Evolutionary conservation across 1,140 invertebrate genomes (phyloP).

Genomic region (Palaemon carinicauda): DNA sequence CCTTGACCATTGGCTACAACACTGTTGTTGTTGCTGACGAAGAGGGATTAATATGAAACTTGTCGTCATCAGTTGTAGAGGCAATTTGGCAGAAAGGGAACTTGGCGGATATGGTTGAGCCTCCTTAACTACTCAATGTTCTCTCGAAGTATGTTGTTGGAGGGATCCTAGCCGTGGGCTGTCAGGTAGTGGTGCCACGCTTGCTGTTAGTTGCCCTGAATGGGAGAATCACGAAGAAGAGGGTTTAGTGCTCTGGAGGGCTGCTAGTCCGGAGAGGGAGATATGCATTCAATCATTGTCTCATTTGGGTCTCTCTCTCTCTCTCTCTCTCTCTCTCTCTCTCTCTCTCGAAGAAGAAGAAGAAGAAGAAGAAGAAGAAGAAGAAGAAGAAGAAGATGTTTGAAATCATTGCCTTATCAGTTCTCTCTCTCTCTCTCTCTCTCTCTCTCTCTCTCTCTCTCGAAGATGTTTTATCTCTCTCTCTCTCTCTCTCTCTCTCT

Average conservation of each 20-base stretch:
- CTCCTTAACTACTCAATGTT: slow-evolving; percentile 62
- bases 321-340: too few relatives aligned
- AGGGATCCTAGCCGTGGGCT: slow-evolving; percentile 61
- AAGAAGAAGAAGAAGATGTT: too few relatives aligned
- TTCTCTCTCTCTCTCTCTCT: too few relatives aligned
- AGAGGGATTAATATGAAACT: background rate
- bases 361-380: too few relatives aligned
- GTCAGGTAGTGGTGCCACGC: slow-evolving; percentile 61
- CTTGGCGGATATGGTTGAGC: slow-evolving; percentile 20
- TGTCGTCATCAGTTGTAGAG: slow-evolving; percentile 19
- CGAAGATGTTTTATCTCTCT: too few relatives aligned
- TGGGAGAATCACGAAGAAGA: background rate
- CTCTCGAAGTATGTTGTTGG: slow-evolving; percentile 60
- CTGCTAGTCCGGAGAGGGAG: background rate
- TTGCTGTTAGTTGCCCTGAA: slow-evolving; percentile 60
- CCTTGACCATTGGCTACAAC: background rate
- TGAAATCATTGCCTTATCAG: too few relatives aligned
- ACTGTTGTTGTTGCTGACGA: background rate
- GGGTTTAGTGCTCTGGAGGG: background rate
- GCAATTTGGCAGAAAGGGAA: slow-evolving; percentile 17
- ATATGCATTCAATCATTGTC: too few relatives aligned
- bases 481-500: too few relatives aligned
- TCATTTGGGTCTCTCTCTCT: background rate
- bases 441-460: too few relatives aligned
- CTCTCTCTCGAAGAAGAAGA: too few relatives aligned